Percentiles rank a stretch among this genome's conserved stretches.
phyloP scores from a whole-genome alignment of 2,113 vertebrate genomes.

The Neogobius melanostomus region DNA sequence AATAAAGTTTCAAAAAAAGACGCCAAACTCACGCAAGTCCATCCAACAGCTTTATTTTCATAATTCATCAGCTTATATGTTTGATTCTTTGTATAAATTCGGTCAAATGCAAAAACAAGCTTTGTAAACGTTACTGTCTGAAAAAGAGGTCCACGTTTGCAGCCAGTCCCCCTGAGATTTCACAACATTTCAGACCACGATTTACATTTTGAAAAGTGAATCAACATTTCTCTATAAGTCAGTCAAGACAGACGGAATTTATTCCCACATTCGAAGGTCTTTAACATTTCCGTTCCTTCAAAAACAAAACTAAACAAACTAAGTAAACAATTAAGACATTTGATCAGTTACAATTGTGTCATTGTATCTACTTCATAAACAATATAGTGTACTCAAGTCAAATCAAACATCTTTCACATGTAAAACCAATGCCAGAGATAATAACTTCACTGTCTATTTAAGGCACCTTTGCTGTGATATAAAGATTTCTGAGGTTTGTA shows the following conservation, averaged over 20 bases:
- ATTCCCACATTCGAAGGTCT: too few relatives aligned
- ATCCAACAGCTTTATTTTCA: slow-evolving; percentile 62
- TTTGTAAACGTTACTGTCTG: slow-evolving; percentile 60
- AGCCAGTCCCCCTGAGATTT: slow-evolving; percentile 67
- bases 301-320: not conserved
- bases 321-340: slow-evolving; percentile 14
- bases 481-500: too few relatives aligned
- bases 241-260: too few relatives aligned
- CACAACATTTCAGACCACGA: slow-evolving; percentile 55
- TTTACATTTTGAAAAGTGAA: slow-evolving; percentile 38
- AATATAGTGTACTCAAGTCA: too few relatives aligned
- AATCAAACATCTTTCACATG: too few relatives aligned
- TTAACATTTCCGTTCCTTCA: not conserved
- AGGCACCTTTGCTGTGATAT: too few relatives aligned
- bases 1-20: not conserved
- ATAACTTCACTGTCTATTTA: too few relatives aligned
- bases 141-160: slow-evolving; percentile 50
- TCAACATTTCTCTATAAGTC: too few relatives aligned
- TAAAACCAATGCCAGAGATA: too few relatives aligned
- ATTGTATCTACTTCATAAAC: too few relatives aligned
- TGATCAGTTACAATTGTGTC: not conserved
- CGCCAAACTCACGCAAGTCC: slow-evolving; percentile 36
- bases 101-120: slow-evolving; percentile 54
- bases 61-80: slow-evolving; percentile 50
- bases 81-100: slow-evolving; percentile 47